These are phyloP conservation scores for Sarotherodon lohbergeri DNA, from an alignment of 2,113 vertebrate genomes.

Conservation along the genomic window DNA sequence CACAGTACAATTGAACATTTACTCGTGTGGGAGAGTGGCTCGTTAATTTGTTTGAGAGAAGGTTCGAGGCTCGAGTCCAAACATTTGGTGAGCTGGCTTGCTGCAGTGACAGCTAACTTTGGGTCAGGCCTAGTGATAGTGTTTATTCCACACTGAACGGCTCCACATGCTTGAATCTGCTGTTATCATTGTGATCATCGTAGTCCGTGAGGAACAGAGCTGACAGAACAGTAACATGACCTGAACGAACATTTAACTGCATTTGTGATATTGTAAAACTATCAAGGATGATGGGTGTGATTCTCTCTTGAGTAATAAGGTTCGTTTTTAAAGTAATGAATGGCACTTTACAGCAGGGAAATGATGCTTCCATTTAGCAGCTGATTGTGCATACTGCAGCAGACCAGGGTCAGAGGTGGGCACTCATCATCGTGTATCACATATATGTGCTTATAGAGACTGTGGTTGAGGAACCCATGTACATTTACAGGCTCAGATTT, in stretches of 20 bases:
- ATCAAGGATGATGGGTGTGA: neutral
- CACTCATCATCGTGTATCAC: neutral
- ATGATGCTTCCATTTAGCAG: neutral
- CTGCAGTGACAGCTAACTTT: neutral
- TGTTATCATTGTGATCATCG: rapidly evolving
- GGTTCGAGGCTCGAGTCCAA: neutral
- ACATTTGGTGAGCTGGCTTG: neutral
- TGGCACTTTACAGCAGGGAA: neutral
- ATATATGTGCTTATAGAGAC: neutral
- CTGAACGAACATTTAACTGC: neutral
- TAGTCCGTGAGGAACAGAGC: neutral
- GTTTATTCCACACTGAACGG: neutral
- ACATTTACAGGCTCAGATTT: neutral
- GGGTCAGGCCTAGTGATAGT: neutral
- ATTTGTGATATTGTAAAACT: neutral
- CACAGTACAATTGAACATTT: neutral
- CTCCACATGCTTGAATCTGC: neutral
- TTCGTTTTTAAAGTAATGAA: neutral
- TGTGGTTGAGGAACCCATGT: neutral
- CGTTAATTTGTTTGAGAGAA: neutral
- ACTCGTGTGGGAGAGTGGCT: neutral
- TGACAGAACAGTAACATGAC: neutral
- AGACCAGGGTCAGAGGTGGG: neutral
- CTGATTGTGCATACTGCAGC: neutral
- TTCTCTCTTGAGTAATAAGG: neutral